phyloP scores from a whole-genome alignment of 2,888 invertebrate genomes.

The Hipparchia semele region DNA sequence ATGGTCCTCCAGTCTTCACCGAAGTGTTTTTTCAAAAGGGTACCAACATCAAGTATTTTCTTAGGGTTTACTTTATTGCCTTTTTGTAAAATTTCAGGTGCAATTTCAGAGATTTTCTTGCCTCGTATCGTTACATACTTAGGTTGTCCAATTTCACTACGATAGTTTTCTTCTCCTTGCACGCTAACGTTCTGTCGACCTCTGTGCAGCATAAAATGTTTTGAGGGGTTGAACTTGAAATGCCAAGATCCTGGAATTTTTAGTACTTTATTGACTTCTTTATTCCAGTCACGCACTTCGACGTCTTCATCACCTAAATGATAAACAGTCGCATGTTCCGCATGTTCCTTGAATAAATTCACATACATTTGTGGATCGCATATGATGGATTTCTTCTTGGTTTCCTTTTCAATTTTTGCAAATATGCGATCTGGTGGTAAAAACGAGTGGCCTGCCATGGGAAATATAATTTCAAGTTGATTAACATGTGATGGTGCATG shows the following conservation, averaged over 20 bases:
- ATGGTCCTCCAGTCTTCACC: slow-evolving; percentile 34
- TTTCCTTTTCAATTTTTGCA: not conserved
- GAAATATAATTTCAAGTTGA: no score
- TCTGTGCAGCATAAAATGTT: slow-evolving; percentile 35
- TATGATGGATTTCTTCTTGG: slow-evolving; percentile 6
- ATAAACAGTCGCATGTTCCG: slow-evolving; percentile 27
- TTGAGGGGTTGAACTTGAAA: slow-evolving; percentile 40
- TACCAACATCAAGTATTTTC: slow-evolving; percentile 36
- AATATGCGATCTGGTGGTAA: not conserved
- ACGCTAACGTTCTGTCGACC: slow-evolving; percentile 19
- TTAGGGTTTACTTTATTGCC: not conserved
- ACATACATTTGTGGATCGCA: slow-evolving; percentile 24
- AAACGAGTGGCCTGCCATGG: no score
- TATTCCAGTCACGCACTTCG: slow-evolving; percentile 38
- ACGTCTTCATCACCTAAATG: slow-evolving; percentile 36
- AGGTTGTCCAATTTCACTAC: not conserved
- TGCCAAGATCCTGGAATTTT: slow-evolving; percentile 38
- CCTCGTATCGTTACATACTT: no score
- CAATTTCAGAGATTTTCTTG: no score
- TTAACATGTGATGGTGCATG: no score
- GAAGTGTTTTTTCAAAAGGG: slow-evolving; percentile 41
- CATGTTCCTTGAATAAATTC: slow-evolving; percentile 29
- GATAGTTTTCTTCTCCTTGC: slow-evolving; percentile 5
- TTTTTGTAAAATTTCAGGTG: not conserved
- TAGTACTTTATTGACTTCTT: slow-evolving; percentile 33